These are phyloP conservation scores for Tineola bisselliella DNA, from an alignment of 2,888 invertebrate genomes.

Conservation along the genomic window DNA sequence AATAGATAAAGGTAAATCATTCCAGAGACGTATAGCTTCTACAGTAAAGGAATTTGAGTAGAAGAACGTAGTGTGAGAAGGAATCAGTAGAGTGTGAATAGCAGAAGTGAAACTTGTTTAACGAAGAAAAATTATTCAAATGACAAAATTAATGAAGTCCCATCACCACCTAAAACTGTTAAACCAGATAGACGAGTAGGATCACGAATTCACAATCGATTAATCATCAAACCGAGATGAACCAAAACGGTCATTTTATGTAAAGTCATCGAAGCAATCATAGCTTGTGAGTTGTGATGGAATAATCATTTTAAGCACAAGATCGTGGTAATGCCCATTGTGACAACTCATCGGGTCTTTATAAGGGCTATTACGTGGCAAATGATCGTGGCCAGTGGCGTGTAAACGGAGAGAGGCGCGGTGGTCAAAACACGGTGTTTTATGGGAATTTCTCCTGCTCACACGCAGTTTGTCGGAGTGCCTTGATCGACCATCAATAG, in stretches of 20 bases:
- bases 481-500: conserved; percentile 36
- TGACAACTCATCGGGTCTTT: conserved; percentile 26
- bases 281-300: conserved; percentile 21
- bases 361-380: conserved; percentile 19
- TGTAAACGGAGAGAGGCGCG: conserved; percentile 21
- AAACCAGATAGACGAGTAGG: background rate
- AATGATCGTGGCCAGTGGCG: conserved; percentile 26
- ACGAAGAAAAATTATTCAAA: too few species aligned
- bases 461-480: background rate
- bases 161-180: background rate
- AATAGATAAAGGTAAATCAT: too few species aligned
- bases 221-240: conserved; percentile 28
- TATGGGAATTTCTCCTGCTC: conserved; percentile 33
- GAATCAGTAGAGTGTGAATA: too few species aligned
- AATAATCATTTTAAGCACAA: conserved; percentile 24
- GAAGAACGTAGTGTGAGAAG: too few species aligned
- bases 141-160: too few species aligned
- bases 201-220: conserved; percentile 30
- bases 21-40: too few species aligned
- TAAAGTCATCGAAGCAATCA: conserved; percentile 27
- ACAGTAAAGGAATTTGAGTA: too few species aligned
- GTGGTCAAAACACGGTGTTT: conserved; percentile 26
- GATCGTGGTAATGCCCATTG: conserved; percentile 22
- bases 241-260: conserved; percentile 24
- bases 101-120: too few species aligned